phyloP scores from a whole-genome alignment of 1,140 invertebrate species.

The Scaptomyza graminum region DNA sequence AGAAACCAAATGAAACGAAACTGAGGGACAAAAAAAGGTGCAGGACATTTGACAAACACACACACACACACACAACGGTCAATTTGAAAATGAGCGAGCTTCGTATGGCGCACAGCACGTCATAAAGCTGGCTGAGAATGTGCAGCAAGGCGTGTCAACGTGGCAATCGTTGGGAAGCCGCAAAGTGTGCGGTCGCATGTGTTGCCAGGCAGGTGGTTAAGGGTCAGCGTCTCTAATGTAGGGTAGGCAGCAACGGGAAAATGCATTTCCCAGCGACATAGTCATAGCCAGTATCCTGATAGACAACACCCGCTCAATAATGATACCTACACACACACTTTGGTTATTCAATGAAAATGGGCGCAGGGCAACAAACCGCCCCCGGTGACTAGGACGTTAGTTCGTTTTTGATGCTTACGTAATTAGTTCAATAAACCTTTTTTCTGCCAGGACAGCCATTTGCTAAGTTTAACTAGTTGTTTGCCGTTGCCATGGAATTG shows the following conservation, averaged over 20 bases:
- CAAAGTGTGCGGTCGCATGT: slow-evolving; percentile 74
- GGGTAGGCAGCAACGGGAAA: slow-evolving; percentile 57
- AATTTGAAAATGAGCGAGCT: slow-evolving; percentile 41
- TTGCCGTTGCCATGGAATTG: slow-evolving; percentile 71
- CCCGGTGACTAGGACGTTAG: not conserved
- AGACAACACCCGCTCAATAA: slow-evolving; percentile 43
- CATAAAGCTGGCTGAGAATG: slow-evolving; percentile 69
- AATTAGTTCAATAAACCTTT: slow-evolving; percentile 81
- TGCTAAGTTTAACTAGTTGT: slow-evolving; percentile 58
- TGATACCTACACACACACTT: slow-evolving; percentile 42
- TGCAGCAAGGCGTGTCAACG: slow-evolving; percentile 64
- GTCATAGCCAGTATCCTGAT: slow-evolving; percentile 11
- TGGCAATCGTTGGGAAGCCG: slow-evolving; percentile 55
- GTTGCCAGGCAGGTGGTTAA: slow-evolving; percentile 58
- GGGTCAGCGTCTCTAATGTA: slow-evolving; percentile 63
- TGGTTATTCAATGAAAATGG: slow-evolving; percentile 20
- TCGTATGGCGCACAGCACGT: slow-evolving; percentile 18
- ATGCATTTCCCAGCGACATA: slow-evolving; percentile 58
- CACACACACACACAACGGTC: slow-evolving; percentile 27
- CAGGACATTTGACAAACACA: slow-evolving; percentile 44
- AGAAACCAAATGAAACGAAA: slow-evolving; percentile 30
- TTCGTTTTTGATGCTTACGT: slow-evolving; percentile 53
- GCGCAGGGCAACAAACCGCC: slow-evolving; percentile 15
- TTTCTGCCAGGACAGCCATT: slow-evolving; percentile 22
- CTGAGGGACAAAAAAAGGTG: slow-evolving; percentile 46